These are phyloP conservation scores for Platerodrilus igneus DNA, from an alignment of 2,888 invertebrate genomes.

Conservation along the genomic window DNA sequence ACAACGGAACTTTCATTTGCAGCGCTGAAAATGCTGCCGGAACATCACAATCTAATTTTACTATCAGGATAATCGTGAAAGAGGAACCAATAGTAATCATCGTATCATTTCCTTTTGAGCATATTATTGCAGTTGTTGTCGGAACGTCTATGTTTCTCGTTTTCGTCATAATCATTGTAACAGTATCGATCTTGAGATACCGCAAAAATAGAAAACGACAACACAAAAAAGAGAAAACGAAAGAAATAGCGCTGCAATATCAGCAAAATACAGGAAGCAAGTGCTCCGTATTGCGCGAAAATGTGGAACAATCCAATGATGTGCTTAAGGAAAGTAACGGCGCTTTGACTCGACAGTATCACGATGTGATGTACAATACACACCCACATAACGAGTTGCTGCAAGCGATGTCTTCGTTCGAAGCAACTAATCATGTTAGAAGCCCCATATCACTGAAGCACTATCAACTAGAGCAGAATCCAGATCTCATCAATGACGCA, in stretches of 20 bases:
- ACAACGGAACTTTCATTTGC: conserved; percentile 83
- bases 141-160: conserved; percentile 62
- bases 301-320: conserved; percentile 30
- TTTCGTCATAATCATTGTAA: conserved; percentile 61
- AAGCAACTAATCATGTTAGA: conserved; percentile 46
- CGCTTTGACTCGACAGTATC: conserved; percentile 35
- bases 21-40: conserved; percentile 84
- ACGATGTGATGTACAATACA: conserved; percentile 21
- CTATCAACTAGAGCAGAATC: conserved; percentile 63
- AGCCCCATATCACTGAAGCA: conserved; percentile 55
- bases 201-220: conserved; percentile 39
- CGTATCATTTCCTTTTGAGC: conserved; percentile 59
- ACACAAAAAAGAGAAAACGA: conserved; percentile 52
- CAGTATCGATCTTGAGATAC: conserved; percentile 58
- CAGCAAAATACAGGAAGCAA: conserved; percentile 38
- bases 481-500: conserved; percentile 75
- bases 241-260: conserved; percentile 57
- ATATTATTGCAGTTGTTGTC: conserved; percentile 65
- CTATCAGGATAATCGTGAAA: conserved; percentile 69
- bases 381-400: conserved; percentile 33
- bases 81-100: conserved; percentile 56
- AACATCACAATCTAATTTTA: conserved; percentile 72
- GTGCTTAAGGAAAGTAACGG: conserved; percentile 31
- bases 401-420: conserved; percentile 32
- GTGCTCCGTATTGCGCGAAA: conserved; percentile 29